phyloP scores from a whole-genome alignment of 2,797 vertebrate genomes.

The Muscicapa comitata region DNA sequence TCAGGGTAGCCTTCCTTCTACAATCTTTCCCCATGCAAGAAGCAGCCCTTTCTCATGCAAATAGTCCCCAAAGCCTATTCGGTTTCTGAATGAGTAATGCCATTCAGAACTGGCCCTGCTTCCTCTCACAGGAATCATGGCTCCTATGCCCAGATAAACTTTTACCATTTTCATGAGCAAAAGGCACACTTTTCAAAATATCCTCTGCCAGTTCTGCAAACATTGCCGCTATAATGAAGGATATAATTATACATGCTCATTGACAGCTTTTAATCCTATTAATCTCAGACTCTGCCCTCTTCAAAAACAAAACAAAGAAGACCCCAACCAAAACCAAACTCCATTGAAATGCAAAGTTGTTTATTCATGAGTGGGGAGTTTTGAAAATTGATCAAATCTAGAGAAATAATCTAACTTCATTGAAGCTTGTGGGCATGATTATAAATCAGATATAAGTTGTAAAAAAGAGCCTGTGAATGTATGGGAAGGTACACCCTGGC shows the following conservation, averaged over 20 bases:
- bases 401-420: background rate
- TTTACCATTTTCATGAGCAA: background rate
- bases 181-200: background rate
- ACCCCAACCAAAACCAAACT: background rate
- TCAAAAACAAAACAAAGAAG: background rate
- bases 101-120: background rate
- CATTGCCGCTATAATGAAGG: background rate
- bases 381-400: background rate
- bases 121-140: background rate
- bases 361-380: background rate
- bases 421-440: background rate
- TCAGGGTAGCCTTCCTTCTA: background rate
- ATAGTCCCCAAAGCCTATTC: background rate
- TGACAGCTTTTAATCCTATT: background rate
- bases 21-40: background rate
- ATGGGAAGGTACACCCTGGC: background rate
- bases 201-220: background rate
- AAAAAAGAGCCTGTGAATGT: background rate
- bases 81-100: background rate
- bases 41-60: slow-evolving; percentile 35
- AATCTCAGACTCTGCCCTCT: background rate
- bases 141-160: background rate
- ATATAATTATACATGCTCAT: background rate
- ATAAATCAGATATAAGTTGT: background rate
- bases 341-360: background rate